Evolutionary conservation across 2,113 vertebrate species (phyloP).

Genomic region (Sorex araneus): DNA sequence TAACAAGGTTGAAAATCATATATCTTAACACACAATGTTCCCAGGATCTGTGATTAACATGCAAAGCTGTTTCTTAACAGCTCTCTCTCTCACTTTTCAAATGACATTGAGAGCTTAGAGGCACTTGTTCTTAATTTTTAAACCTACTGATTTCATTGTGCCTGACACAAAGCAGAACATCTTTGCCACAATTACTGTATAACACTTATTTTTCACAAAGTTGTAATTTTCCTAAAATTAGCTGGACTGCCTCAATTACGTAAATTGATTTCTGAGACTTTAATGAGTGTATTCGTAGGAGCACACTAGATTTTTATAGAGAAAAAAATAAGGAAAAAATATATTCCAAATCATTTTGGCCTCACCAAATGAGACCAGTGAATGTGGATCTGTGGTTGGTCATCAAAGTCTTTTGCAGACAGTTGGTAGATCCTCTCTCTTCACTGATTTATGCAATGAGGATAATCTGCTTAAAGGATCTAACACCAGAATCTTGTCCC

Average conservation of each 20-base stretch:
- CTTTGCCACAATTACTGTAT: constrained; percentile 88
- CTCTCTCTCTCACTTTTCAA: constrained; percentile 86
- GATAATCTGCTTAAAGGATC: background rate
- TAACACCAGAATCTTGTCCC: background rate
- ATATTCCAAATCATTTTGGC: constrained; percentile 77
- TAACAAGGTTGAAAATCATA: constrained; percentile 80
- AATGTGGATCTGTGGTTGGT: constrained; percentile 73
- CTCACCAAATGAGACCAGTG: constrained; percentile 76
- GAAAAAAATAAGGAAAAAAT: constrained; percentile 75
- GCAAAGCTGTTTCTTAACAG: constrained; percentile 86
- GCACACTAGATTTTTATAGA: constrained; percentile 83
- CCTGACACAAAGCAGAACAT: constrained; percentile 88
- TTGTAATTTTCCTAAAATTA: constrained; percentile 91
- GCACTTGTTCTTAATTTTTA: constrained; percentile 88
- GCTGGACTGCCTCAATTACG: constrained; percentile 89
- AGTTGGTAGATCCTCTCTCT: background rate
- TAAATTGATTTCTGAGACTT: constrained; percentile 88
- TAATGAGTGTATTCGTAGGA: constrained; percentile 83
- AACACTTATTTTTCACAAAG: constrained; percentile 87
- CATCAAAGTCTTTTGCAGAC: constrained; percentile 62
- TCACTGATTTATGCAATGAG: background rate
- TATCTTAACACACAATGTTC: constrained; percentile 83
- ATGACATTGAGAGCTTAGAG: constrained; percentile 83
- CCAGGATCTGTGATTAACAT: constrained; percentile 83
- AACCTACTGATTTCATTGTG: constrained; percentile 88